These are phyloP conservation scores for Myathropa florea DNA, from an alignment of 2,888 invertebrate genomes.

Conservation along the genomic window DNA sequence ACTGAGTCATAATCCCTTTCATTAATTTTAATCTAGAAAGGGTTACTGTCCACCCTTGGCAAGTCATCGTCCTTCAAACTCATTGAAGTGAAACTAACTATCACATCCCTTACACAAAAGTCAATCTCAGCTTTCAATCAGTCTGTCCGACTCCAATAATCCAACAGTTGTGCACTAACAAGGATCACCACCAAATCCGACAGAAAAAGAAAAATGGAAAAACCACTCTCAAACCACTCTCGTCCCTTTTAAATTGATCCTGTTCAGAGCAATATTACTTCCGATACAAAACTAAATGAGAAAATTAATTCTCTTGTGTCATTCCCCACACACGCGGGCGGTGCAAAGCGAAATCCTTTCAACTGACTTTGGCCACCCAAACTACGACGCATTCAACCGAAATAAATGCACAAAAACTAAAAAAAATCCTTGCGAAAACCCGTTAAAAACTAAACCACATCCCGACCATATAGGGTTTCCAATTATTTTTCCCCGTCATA, in stretches of 20 bases:
- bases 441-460: conserved; percentile 24
- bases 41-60: not conserved
- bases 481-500: conserved; percentile 61
- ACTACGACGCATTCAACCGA: not conserved
- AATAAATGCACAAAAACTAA: conserved; percentile 13
- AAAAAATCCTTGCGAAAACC: not conserved
- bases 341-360: conserved; percentile 42
- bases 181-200: not conserved
- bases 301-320: conserved; percentile 55
- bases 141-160: not conserved
- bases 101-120: not conserved
- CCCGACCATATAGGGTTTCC: conserved; percentile 35
- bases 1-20: not conserved
- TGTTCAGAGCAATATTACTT: conserved; percentile 40
- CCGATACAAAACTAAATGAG: conserved; percentile 42
- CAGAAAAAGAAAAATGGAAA: not conserved
- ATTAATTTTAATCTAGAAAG: not conserved
- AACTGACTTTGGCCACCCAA: conserved; percentile 37
- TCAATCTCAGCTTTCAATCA: conserved; percentile 28
- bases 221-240: not conserved
- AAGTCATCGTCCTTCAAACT: not conserved
- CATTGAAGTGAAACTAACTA: not conserved
- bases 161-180: not conserved
- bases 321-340: not conserved
- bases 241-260: conserved; percentile 23